A percentile compares a stretch with the other conserved stretches of the same genome.
Evolutionary conservation across 2,113 vertebrate species (phyloP).

Genomic region (Apodemus speciosus): DNA sequence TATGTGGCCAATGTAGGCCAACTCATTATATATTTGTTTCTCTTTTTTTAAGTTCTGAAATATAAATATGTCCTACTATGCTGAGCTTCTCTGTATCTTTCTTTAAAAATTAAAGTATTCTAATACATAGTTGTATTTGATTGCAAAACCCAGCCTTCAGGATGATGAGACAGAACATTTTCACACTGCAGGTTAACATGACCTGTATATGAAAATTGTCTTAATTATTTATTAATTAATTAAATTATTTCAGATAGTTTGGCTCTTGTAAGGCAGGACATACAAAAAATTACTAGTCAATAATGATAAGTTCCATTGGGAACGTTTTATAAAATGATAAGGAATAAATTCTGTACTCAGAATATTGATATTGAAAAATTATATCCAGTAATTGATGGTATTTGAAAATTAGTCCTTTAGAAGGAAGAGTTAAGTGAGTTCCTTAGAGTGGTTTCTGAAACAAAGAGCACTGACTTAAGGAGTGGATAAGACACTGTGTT

Average conservation of each 20-base stretch:
- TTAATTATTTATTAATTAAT: neutral
- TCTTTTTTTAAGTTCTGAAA: neutral
- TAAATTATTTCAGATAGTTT: neutral
- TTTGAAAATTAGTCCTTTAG: neutral
- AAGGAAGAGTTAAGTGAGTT: neutral
- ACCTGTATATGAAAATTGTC: accelerated
- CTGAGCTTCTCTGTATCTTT: neutral
- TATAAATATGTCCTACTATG: neutral
- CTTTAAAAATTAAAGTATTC: neutral
- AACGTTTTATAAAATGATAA: neutral
- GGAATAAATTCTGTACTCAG: neutral
- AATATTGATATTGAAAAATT: neutral
- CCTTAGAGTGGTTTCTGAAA: neutral
- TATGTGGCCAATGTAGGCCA: neutral
- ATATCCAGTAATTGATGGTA: neutral
- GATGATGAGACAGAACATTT: neutral
- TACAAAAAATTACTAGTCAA: neutral
- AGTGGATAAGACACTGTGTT: neutral
- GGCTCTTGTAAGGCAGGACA: neutral
- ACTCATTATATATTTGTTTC: too few species aligned
- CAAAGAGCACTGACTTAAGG: neutral
- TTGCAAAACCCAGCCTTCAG: neutral
- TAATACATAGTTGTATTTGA: neutral
- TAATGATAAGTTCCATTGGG: neutral
- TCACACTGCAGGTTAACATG: accelerated